A percentile compares a stretch with the other conserved stretches of the same genome.
phyloP scores from a whole-genome alignment of 2,797 vertebrate genomes.

The Acropternis orthonyx region DNA sequence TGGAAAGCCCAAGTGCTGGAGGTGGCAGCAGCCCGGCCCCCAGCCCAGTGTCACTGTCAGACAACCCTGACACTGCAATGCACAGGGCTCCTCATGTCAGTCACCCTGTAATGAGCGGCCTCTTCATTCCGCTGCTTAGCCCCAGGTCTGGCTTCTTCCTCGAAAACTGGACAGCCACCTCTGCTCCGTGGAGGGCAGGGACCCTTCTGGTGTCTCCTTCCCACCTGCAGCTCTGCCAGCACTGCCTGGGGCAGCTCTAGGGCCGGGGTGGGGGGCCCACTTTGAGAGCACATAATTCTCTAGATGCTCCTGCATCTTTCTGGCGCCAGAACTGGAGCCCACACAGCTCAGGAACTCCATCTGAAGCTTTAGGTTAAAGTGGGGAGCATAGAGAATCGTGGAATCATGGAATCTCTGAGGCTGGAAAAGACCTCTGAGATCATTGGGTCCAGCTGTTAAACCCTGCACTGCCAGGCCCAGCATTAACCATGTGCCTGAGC shows the following conservation, averaged over 20 bases:
- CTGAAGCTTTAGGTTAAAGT: neutral
- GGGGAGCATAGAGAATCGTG: fast-evolving
- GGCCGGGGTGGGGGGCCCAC: fast-evolving
- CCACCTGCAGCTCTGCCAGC: neutral
- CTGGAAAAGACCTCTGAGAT: neutral
- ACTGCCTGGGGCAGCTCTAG: fast-evolving
- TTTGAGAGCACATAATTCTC: neutral
- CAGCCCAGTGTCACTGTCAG: fast-evolving
- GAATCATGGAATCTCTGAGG: fast-evolving
- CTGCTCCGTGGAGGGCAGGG: neutral
- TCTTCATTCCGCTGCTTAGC: neutral
- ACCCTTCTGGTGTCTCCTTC: neutral
- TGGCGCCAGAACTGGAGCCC: neutral
- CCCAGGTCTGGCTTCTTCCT: neutral
- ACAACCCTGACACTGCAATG: neutral
- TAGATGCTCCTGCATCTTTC: fast-evolving
- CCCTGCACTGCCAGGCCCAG: neutral
- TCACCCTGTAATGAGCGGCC: neutral
- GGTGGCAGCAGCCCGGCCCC: neutral
- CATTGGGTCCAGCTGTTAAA: fast-evolving
- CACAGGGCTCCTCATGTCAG: neutral
- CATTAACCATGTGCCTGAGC: neutral
- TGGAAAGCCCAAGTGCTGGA: neutral
- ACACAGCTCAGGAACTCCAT: fast-evolving
- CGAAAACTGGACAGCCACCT: neutral